Base-by-base conservation (phyloP, 2,797 vertebrate genomes). In the Ficedula albicollis region DNA sequence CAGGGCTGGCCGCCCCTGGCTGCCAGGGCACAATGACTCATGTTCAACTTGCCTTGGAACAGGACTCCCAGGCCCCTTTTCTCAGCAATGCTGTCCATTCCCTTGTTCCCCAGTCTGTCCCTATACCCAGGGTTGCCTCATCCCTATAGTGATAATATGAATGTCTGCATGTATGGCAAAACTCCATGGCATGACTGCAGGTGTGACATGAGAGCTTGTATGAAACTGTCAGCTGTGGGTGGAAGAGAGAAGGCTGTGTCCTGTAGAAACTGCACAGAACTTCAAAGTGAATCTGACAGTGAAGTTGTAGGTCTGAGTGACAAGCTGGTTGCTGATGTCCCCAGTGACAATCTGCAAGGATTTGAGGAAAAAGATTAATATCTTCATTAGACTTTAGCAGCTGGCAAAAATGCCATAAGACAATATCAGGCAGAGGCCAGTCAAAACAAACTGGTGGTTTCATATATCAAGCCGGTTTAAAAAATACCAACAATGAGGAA, bases 1-100 rank as follows among this genome's bases (percentile, higher is more conserved):
- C 21, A 74, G 0, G 0, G 0, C 0, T 46, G 6, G 8, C 39
- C 29, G 25, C n/a, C 73, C 39, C 21, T 26, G 46, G n/a, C 11
- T 59, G 25, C 29, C 14, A 27, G n/a, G 60, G 14, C 52, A 52
- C n/a, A 7, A 1, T 32, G 30, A 2, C 10, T 54, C 12, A 3
- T 0, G 0, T 26, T 67, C 15, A 48, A 32, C 6, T 36, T 54
- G 12, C 30, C 77, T 41, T 18, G 0, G 0, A 19, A 22, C 36
- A 56, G 51, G 13, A 19, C 4, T 1, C 14, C 16, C 29, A 34
- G 14, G 3, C 12, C 30, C 26, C 21, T 67, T 44, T 87, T 11
- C 10, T 3, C 2, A 0, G 4, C 6, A 2, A 6, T 30, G 29
- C 11, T 38, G 9, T 39, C 59, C 68, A 58, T 3, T 11, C 7